phyloP scores from a whole-genome alignment of 1,140 invertebrate species.

The Cyclargus thomasi region DNA sequence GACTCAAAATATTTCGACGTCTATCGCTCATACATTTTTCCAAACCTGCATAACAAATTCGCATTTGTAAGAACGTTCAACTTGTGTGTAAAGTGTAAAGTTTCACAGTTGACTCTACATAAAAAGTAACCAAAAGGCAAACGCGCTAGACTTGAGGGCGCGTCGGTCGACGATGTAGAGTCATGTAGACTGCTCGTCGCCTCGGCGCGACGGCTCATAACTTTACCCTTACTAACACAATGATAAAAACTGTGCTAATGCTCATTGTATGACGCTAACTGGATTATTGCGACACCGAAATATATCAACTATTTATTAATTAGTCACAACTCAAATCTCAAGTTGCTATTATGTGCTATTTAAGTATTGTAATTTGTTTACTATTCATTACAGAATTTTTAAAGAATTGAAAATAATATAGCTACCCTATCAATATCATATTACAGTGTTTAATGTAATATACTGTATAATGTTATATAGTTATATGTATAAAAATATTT shows the following conservation, averaged over 20 bases:
- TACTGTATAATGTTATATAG: no score
- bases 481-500: no score
- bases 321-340: no score
- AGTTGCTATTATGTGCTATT: no score
- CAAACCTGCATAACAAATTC: neutral
- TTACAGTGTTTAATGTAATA: no score
- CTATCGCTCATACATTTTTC: neutral
- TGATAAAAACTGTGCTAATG: neutral
- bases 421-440: no score
- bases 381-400: no score
- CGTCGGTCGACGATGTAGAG: neutral
- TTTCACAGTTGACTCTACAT: neutral
- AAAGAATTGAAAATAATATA: no score
- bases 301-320: neutral
- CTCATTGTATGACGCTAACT: neutral
- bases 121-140: neutral
- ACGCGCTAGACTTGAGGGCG: neutral
- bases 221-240: neutral
- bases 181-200: neutral
- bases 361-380: no score
- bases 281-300: neutral
- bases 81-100: neutral
- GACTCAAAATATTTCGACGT: neutral
- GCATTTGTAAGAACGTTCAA: no score
- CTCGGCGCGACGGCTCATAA: neutral